These are phyloP conservation scores for Aculops lycopersici DNA, from an alignment of 1,140 invertebrate species.

Conservation along the genomic window DNA sequence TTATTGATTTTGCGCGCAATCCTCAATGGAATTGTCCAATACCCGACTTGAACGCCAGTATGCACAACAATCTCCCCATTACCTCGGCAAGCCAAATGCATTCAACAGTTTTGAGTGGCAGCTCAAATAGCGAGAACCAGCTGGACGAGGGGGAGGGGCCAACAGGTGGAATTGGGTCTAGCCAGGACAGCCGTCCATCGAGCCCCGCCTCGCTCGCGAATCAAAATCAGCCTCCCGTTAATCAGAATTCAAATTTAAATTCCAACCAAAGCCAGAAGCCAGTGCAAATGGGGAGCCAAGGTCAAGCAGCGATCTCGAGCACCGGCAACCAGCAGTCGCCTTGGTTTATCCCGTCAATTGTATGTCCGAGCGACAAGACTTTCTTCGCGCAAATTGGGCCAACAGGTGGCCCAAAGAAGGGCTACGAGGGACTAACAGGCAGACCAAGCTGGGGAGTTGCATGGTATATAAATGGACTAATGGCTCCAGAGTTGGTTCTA, in stretches of 20 bases:
- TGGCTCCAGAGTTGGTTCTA: conserved; percentile 68
- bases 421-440: conserved; percentile 18
- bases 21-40: conserved; percentile 69
- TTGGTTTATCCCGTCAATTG: conserved; percentile 11
- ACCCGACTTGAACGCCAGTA: conserved; percentile 23
- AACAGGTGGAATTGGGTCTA: neutral
- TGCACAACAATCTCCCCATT: neutral
- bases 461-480: conserved; percentile 75
- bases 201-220: neutral
- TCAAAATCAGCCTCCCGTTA: neutral
- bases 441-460: conserved; percentile 69
- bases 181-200: neutral
- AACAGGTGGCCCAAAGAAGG: conserved; percentile 11
- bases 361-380: conserved; percentile 12
- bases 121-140: neutral
- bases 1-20: conserved; percentile 49
- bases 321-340: neutral
- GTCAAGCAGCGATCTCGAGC: neutral
- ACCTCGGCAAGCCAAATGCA: neutral
- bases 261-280: neutral
- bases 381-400: conserved; percentile 12
- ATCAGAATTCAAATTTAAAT: neutral
- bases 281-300: neutral
- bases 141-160: neutral
- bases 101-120: neutral